phyloP scores from a whole-genome alignment of 2,113 vertebrate genomes.

The Collichthys lucidus region DNA sequence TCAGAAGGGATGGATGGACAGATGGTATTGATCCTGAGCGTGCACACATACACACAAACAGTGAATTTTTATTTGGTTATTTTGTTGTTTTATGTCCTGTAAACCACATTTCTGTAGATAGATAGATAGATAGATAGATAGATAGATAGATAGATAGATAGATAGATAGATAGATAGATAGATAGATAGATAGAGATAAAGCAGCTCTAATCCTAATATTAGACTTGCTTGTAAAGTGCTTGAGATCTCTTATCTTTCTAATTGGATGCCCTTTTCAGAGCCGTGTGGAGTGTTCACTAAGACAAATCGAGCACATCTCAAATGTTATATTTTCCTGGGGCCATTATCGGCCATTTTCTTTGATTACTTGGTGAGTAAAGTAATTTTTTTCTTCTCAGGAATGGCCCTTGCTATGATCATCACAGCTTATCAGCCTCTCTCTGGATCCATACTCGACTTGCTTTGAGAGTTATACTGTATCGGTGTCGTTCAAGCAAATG shows the following conservation, averaged over 20 bases:
- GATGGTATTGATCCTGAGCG: slow-evolving; percentile 52
- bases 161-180: background rate
- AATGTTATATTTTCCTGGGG: slow-evolving; percentile 17
- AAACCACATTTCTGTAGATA: too few species aligned
- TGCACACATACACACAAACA: background rate
- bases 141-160: too few species aligned
- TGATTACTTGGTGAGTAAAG: slow-evolving; percentile 30
- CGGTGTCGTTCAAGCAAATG: slow-evolving; percentile 2
- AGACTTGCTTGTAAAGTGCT: background rate
- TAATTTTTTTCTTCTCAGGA: background rate
- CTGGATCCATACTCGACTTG: slow-evolving; percentile 15
- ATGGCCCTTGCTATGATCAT: slow-evolving; percentile 7
- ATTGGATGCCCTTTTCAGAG: slow-evolving; percentile 38
- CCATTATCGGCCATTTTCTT: slow-evolving; percentile 23
- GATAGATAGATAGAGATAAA: background rate
- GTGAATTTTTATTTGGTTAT: background rate
- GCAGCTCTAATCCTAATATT: slow-evolving; percentile 1
- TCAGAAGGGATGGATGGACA: slow-evolving; percentile 31
- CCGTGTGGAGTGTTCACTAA: slow-evolving; percentile 9
- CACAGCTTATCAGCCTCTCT: slow-evolving; percentile 12
- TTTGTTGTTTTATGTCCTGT: too few species aligned
- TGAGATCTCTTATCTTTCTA: slow-evolving; percentile 30
- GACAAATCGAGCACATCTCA: slow-evolving; percentile 15
- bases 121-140: background rate
- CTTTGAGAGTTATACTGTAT: slow-evolving; percentile 32